phyloP scores from a whole-genome alignment of 2,888 invertebrate species.

The Spodoptera picta region DNA sequence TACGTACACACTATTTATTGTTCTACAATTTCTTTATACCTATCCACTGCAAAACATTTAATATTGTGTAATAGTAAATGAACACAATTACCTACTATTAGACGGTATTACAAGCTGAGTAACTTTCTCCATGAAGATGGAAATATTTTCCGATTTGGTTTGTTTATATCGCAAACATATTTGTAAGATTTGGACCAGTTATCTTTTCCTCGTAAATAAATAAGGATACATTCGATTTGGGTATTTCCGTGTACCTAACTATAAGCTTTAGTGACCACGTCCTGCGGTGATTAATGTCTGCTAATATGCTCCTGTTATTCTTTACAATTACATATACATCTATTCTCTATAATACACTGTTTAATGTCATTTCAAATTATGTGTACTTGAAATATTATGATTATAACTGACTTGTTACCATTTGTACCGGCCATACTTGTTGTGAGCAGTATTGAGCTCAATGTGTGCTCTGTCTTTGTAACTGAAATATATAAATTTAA shows the following conservation, averaged over 20 bases:
- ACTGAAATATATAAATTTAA: too few relatives aligned
- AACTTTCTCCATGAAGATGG: not conserved
- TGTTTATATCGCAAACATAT: slow-evolving; percentile 7
- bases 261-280: slow-evolving; percentile 2
- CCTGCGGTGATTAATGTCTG: too few relatives aligned
- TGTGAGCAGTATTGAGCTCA: too few relatives aligned
- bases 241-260: slow-evolving; percentile 36
- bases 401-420: too few relatives aligned
- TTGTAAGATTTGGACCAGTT: slow-evolving; percentile 4
- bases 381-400: too few relatives aligned
- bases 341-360: too few relatives aligned
- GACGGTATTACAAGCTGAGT: too few relatives aligned
- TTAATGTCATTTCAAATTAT: too few relatives aligned
- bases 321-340: too few relatives aligned
- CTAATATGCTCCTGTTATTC: too few relatives aligned
- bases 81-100: not conserved
- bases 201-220: slow-evolving; percentile 36
- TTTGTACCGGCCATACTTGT: too few relatives aligned
- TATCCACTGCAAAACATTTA: not conserved
- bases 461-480: too few relatives aligned
- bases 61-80: slow-evolving; percentile 8
- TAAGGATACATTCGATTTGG: slow-evolving; percentile 30
- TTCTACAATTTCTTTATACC: slow-evolving; percentile 17
- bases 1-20: slow-evolving; percentile 15
- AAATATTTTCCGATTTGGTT: not conserved